Evolutionary conservation across 2,113 vertebrate species (phyloP).

Genomic region (Epinephelus lanceolatus): DNA sequence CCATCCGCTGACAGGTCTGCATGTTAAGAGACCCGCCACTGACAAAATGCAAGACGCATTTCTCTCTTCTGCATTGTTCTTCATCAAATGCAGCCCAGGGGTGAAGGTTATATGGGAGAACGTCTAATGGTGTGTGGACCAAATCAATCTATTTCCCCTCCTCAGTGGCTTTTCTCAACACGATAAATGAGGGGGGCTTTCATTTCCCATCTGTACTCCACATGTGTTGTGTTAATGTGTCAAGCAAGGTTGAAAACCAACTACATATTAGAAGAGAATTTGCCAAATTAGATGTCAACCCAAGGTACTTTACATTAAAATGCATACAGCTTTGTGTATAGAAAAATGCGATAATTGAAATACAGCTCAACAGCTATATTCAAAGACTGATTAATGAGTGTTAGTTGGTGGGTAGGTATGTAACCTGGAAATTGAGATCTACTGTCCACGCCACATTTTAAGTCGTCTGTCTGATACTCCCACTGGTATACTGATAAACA

Average conservation of each 20-base stretch:
- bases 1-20: conserved; percentile 57
- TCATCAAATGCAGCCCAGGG: conserved; percentile 52
- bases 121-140: conserved; percentile 56
- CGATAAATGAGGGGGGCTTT: conserved; percentile 29
- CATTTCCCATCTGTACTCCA: conserved; percentile 36
- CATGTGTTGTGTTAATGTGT: conserved; percentile 20
- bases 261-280: background rate
- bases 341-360: background rate
- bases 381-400: background rate
- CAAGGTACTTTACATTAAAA: background rate
- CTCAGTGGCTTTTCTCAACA: conserved; percentile 36
- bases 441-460: no score
- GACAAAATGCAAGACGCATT: conserved; percentile 54
- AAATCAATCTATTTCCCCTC: conserved; percentile 56
- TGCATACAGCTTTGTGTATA: no score
- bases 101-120: conserved; percentile 56
- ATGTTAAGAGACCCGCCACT: conserved; percentile 55
- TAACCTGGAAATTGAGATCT: background rate
- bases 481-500: no score
- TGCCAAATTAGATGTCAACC: background rate
- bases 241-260: background rate
- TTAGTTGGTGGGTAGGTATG: background rate
- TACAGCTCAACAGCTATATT: background rate
- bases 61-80: conserved; percentile 60
- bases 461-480: no score